Evolutionary conservation across 2,113 vertebrate genomes (phyloP).

Genomic region (Pionites leucogaster): DNA sequence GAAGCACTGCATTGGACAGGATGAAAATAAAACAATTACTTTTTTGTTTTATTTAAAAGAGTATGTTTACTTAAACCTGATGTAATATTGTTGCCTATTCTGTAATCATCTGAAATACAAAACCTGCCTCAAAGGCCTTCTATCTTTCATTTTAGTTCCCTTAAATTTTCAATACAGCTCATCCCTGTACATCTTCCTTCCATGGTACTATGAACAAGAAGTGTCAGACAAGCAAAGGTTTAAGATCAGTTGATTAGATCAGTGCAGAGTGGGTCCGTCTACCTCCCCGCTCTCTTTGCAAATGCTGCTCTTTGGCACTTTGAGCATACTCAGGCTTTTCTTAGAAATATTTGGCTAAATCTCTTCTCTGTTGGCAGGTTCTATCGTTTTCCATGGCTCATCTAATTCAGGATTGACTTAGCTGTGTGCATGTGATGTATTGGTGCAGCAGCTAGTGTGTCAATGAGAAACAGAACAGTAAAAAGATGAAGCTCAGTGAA

Average conservation of each 20-base stretch:
- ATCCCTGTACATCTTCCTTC: background rate
- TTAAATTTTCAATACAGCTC: background rate
- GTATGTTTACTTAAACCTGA: background rate
- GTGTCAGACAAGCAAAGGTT: constrained; percentile 10
- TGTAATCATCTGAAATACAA: background rate
- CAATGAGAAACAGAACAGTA: constrained; percentile 58
- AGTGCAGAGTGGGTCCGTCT: constrained; percentile 23
- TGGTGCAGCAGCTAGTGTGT: constrained; percentile 54
- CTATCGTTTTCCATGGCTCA: constrained; percentile 55
- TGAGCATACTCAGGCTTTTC: constrained; percentile 32
- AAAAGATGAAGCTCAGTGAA: constrained; percentile 41
- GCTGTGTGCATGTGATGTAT: constrained; percentile 55
- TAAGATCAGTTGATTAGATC: constrained; percentile 31
- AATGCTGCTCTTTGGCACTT: constrained; percentile 21
- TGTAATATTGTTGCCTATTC: background rate
- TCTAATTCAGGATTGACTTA: constrained; percentile 67
- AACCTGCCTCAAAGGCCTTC: background rate
- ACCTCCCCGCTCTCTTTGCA: constrained; percentile 7
- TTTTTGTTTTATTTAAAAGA: background rate
- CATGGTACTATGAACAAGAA: background rate
- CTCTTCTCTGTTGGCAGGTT: constrained; percentile 8
- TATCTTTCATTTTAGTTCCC: background rate
- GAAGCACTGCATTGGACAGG: background rate
- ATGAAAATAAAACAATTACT: background rate
- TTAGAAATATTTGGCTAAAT: constrained; percentile 45